These are phyloP conservation scores for Clamator glandarius DNA, from an alignment of 2,797 vertebrate genomes.

Conservation along the genomic window DNA sequence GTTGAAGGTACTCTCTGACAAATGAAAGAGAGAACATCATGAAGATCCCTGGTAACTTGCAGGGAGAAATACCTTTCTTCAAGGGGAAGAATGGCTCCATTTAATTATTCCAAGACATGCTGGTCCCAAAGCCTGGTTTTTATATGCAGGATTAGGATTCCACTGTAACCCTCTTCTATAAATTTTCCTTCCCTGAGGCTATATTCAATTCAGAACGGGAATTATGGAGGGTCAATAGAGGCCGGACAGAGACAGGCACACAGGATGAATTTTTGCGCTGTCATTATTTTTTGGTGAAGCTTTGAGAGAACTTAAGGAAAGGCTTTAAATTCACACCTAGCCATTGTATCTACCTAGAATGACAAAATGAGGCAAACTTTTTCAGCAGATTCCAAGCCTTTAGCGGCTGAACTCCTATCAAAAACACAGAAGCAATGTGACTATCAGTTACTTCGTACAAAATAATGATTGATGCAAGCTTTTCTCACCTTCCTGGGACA, in stretches of 20 bases:
- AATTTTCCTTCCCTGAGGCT: slow-evolving; percentile 47
- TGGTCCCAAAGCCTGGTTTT: not conserved
- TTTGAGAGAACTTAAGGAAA: not conserved
- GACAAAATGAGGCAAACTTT: not conserved
- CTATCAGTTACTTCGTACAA: not conserved
- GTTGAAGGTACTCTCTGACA: not conserved
- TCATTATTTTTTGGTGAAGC: not conserved
- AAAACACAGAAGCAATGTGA: not conserved
- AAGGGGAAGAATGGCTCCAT: not conserved
- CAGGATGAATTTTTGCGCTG: not conserved
- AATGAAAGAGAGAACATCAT: not conserved
- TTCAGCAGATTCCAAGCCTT: not conserved
- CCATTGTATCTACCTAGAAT: not conserved
- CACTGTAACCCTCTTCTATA: slow-evolving; percentile 17
- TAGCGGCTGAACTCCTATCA: not conserved
- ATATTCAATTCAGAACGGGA: slow-evolving; percentile 5
- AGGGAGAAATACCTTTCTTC: not conserved
- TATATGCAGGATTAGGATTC: not conserved
- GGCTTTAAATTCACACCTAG: not conserved
- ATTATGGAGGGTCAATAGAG: slow-evolving; percentile 11
- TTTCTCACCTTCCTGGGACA: not conserved
- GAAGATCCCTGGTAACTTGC: not conserved
- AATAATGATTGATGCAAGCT: not conserved
- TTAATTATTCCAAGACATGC: not conserved
- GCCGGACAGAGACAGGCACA: not conserved